Evolutionary conservation across 2,888 invertebrate species (phyloP), one percentile per base, ranked within the genome.

Genomic region (Trichacis sp.): DNA sequence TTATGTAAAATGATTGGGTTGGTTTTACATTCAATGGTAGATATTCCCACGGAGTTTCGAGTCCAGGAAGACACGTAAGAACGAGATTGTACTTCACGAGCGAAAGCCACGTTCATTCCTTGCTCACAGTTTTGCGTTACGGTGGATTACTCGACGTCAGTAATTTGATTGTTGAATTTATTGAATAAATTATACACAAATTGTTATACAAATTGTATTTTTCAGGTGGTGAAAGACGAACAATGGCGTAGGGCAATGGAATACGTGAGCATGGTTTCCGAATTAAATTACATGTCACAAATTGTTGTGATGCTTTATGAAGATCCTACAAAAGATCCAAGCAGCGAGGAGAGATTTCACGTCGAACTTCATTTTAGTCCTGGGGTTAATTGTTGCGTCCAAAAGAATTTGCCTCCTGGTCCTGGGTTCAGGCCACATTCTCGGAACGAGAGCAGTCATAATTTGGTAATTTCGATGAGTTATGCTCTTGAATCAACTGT

Each of bases 161-260:
- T 85, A 30, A 42, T n/a, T n/a, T n/a, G n/a, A n/a, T n/a, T n/a
- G n/a, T n/a, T n/a, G n/a, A n/a, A n/a, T n/a, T n/a, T n/a, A n/a
- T n/a, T n/a, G n/a, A n/a, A n/a, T n/a, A n/a, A n/a, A n/a, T n/a
- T n/a, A n/a, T n/a, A n/a, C n/a, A n/a, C n/a, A n/a, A n/a, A n/a
- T n/a, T n/a, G n/a, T n/a, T n/a, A n/a, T n/a, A 40, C 64, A 12
- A 5, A 40, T 43, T 47, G 49, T 15, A 20, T 11, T 33, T 33
- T 40, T 18, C 69, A 92, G 91, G 89, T 91, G 38, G 82, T 90
- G 24, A 94, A 91, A 75, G 98, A 99, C 83, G 96, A 97, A 83
- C 98, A 99, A 81, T 99, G 99, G 99, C 91, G 94, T 11, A 89
- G 98, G 63, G 98, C 99, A 0, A 97, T 98, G 97, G 96, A 98